A percentile compares a stretch with the other conserved stretches of the same genome.
These are phyloP conservation scores for Dolichopus griseipennis DNA, from an alignment of 2,888 invertebrate species.

Conservation along the genomic window DNA sequence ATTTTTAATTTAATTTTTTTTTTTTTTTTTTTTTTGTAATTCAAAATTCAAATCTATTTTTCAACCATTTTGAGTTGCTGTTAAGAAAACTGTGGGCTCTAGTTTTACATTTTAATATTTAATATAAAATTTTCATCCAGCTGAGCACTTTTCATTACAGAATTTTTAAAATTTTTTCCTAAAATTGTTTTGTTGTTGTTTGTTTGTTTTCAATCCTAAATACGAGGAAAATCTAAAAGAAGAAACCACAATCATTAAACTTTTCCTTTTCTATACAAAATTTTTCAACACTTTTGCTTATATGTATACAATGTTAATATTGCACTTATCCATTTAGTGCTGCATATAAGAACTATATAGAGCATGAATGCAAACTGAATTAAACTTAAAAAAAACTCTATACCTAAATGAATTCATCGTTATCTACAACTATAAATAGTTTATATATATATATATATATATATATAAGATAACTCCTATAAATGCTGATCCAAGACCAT, in stretches of 20 bases:
- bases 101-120: conserved; percentile 1
- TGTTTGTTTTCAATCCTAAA: neutral
- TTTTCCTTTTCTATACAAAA: neutral
- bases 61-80: neutral
- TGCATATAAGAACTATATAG: neutral
- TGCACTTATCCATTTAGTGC: neutral
- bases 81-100: neutral
- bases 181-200: neutral
- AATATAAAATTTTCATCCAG: neutral
- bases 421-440: neutral
- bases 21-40: neutral
- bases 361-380: neutral
- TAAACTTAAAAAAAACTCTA: neutral
- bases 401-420: too few species aligned
- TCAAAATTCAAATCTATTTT: conserved; percentile 1
- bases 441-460: neutral
- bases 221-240: too few species aligned
- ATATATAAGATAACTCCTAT: neutral
- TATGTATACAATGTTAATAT: neutral
- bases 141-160: neutral
- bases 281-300: too few species aligned
- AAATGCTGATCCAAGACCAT: neutral
- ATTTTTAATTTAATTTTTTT: neutral
- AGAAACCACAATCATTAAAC: neutral
- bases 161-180: neutral